These are phyloP conservation scores for Cataglyphis cursor DNA, from an alignment of 2,888 invertebrate species.

Conservation along the genomic window DNA sequence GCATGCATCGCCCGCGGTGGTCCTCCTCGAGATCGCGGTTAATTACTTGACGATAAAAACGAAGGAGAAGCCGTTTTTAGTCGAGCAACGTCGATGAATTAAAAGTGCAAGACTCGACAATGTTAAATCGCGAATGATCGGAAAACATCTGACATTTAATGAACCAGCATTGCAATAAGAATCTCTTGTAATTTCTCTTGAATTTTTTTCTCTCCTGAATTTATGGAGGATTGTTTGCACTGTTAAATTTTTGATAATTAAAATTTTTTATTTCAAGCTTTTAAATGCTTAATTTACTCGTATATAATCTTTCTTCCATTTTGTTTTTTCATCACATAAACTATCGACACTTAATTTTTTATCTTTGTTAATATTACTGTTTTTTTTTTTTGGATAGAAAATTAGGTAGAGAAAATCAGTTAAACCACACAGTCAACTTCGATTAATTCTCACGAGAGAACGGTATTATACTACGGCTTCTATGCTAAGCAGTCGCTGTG, in stretches of 20 bases:
- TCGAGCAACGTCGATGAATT: background rate
- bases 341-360: background rate
- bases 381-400: background rate
- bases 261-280: background rate
- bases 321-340: background rate
- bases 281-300: no score
- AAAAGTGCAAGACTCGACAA: background rate
- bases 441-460: slow-evolving; percentile 49
- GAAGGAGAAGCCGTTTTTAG: background rate
- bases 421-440: background rate
- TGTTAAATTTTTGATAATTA: background rate
- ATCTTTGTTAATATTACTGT: background rate
- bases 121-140: background rate
- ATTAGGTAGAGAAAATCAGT: background rate
- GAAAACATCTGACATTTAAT: background rate
- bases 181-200: background rate
- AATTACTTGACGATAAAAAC: slow-evolving; percentile 31
- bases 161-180: background rate
- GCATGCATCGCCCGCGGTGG: slow-evolving; percentile 36
- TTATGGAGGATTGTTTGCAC: background rate
- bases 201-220: background rate
- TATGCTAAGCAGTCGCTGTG: slow-evolving; percentile 52
- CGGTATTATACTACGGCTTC: slow-evolving; percentile 38
- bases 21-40: slow-evolving; percentile 2
- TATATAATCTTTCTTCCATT: background rate